Base-by-base conservation (phyloP, 2,797 vertebrate species). In the Molossus molossus region DNA sequence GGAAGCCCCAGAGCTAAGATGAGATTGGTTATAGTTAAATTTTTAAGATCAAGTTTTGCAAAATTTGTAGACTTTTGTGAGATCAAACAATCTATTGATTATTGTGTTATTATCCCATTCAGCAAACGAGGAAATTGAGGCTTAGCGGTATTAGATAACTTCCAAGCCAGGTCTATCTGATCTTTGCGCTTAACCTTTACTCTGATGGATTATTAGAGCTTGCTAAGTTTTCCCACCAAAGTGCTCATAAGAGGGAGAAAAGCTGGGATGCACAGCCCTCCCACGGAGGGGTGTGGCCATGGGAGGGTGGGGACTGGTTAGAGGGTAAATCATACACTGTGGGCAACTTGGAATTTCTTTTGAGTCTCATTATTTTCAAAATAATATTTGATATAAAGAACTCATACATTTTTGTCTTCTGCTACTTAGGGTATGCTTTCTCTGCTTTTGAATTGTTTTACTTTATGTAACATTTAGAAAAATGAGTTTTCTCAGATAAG, bases 381-480 rank as follows among this genome's bases (percentile, higher is more conserved):
- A 86, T 72, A 12, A 55, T 62, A 50, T 69, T 85, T 89, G 15
- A 76, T 40, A 75, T 53, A n/a, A 88, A 75, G 21, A 87, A 82
- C 29, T 69, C 48, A 57, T 70, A n/a, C 5, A 45, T 73, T 76
- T 69, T 67, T 91, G 8, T 62, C 45, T 86, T 72, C n/a, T 62
- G 27, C 13, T 88, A 75, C 21, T 29, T 86, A 50, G 53, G 86
- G 21, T 81, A 73, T 64, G 2, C 77, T 94, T 95, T 94, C 37
- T 89, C 57, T 85, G 77, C 27, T 77, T 81, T 67, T 48, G 40
- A 94, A 88, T 62, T 77, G 20, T 57, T 93, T 93, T 82, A 60
- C 57, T 90, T 73, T 82, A 77, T 72, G 25, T 72, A 94, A 89
- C 33, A 57, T 93, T 93, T 89, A 53, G 50, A 85, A 90, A 97